A percentile compares a stretch with the other conserved stretches of the same genome.
Evolutionary conservation across 2,797 vertebrate genomes (phyloP).

Genomic region (Lacerta agilis): DNA sequence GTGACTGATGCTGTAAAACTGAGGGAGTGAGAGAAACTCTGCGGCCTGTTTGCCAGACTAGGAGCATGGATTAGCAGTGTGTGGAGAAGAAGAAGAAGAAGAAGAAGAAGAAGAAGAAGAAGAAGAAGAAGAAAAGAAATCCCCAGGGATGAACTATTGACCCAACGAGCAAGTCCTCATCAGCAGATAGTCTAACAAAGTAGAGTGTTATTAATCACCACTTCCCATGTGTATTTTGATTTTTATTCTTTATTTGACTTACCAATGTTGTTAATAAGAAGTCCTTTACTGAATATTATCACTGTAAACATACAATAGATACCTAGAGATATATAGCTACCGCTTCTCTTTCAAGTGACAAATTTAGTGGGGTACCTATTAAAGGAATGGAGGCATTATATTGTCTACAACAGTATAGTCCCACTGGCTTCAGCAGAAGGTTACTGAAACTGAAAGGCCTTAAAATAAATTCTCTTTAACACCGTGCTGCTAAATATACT

Average conservation of each 20-base stretch:
- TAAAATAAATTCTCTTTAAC: neutral
- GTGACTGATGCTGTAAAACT: conserved; percentile 37
- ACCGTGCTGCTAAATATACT: neutral
- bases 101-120: neutral
- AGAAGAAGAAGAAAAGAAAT: conserved; percentile 38
- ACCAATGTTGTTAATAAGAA: conserved; percentile 45
- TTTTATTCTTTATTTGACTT: neutral
- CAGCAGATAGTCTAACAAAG: conserved; percentile 48
- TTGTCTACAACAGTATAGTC: too few relatives aligned
- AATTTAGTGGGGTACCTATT: too few relatives aligned
- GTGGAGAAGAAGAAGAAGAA: neutral
- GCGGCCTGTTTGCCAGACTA: conserved; percentile 38
- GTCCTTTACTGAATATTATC: conserved; percentile 38
- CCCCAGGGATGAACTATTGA: conserved; percentile 58
- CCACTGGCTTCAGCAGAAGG: neutral
- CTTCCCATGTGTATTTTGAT: conserved; percentile 31
- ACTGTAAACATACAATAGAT: conserved; percentile 5
- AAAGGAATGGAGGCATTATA: too few relatives aligned
- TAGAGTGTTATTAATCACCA: conserved; percentile 57
- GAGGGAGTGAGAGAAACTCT: conserved; percentile 37
- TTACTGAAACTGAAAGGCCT: neutral
- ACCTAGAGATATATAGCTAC: too few relatives aligned
- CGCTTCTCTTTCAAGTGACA: too few relatives aligned
- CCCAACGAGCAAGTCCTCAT: conserved; percentile 38
- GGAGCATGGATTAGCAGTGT: conserved; percentile 48